A percentile compares a stretch with the other conserved stretches of the same genome.
These are phyloP conservation scores for Sphaerophoria taeniata DNA, from an alignment of 2,888 invertebrate genomes.

Conservation along the genomic window DNA sequence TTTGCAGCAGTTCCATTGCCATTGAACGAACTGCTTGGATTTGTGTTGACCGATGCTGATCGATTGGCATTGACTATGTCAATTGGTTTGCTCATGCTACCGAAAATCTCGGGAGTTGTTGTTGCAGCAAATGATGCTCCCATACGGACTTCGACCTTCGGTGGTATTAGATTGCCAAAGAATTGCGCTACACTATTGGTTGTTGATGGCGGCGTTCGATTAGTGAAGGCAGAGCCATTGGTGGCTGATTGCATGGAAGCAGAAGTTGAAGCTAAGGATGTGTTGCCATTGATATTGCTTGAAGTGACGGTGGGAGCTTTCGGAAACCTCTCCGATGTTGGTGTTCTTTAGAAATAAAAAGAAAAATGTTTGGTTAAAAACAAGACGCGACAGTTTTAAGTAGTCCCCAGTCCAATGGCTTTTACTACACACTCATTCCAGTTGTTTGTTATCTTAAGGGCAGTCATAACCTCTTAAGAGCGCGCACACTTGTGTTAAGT, in stretches of 20 bases:
- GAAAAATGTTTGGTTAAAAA: too few species aligned
- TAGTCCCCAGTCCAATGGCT: too few species aligned
- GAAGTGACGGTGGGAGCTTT: slow-evolving; percentile 74
- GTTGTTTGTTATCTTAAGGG: too few species aligned
- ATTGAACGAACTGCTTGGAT: slow-evolving; percentile 72
- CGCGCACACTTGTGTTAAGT: too few species aligned
- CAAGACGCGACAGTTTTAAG: too few species aligned
- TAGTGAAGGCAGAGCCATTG: slow-evolving; percentile 40
- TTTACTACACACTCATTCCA: too few species aligned
- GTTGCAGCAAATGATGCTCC: slow-evolving; percentile 73
- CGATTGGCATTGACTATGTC: slow-evolving; percentile 78
- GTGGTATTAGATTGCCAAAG: slow-evolving; percentile 82
- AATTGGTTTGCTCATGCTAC: slow-evolving; percentile 80
- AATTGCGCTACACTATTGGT: slow-evolving; percentile 79
- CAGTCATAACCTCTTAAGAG: too few species aligned
- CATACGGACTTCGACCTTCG: slow-evolving; percentile 81
- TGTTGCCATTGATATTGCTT: slow-evolving; percentile 38
- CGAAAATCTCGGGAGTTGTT: slow-evolving; percentile 75
- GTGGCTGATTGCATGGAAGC: slow-evolving; percentile 55
- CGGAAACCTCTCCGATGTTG: slow-evolving; percentile 75
- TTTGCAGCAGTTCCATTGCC: slow-evolving; percentile 40
- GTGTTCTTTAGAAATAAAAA: slow-evolving; percentile 75
- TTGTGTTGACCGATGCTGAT: slow-evolving; percentile 73
- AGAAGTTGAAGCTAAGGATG: slow-evolving; percentile 18
- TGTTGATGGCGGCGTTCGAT: slow-evolving; percentile 75